phyloP scores from a whole-genome alignment of 2,888 invertebrate genomes.

The Bombyx huttoni region DNA sequence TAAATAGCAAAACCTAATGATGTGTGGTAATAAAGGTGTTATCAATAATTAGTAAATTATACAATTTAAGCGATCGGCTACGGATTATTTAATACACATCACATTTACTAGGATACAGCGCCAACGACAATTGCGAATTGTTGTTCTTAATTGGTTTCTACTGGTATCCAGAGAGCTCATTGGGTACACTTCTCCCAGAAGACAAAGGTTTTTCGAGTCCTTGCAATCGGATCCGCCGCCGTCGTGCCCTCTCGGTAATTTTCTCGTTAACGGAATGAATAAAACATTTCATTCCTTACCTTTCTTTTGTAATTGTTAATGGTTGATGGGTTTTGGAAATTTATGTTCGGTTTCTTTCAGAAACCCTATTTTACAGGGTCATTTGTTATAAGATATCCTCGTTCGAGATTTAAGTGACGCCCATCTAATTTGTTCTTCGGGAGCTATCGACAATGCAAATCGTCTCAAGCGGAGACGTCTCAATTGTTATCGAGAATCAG shows the following conservation, averaged over 20 bases:
- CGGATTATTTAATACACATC: neutral
- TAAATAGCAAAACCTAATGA: too few relatives aligned
- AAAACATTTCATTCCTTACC: constrained; percentile 71
- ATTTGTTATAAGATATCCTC: constrained; percentile 40
- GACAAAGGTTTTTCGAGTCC: constrained; percentile 60
- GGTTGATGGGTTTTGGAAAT: constrained; percentile 66
- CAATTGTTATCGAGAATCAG: constrained; percentile 11
- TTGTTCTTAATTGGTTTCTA: constrained; percentile 50
- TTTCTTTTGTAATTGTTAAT: constrained; percentile 71
- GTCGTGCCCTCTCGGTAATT: constrained; percentile 66
- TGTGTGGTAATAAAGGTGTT: too few relatives aligned
- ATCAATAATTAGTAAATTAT: too few relatives aligned
- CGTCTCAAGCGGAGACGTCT: constrained; percentile 8
- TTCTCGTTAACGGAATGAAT: constrained; percentile 71
- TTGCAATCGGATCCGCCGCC: constrained; percentile 63
- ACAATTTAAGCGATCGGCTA: too few relatives aligned
- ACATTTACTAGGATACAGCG: neutral
- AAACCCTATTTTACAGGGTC: constrained; percentile 33
- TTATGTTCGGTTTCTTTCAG: constrained; percentile 50
- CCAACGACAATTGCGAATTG: constrained; percentile 22
- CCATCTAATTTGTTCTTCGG: constrained; percentile 18
- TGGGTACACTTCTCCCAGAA: constrained; percentile 59
- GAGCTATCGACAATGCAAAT: constrained; percentile 15
- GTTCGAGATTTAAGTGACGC: constrained; percentile 24
- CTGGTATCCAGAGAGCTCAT: constrained; percentile 54